Evolutionary conservation across 30 jellyfish, hydroid and myxozoan species (phyloP), one percentile per base, ranked within the genome.

Genomic region (Aurelia coerulea): DNA sequence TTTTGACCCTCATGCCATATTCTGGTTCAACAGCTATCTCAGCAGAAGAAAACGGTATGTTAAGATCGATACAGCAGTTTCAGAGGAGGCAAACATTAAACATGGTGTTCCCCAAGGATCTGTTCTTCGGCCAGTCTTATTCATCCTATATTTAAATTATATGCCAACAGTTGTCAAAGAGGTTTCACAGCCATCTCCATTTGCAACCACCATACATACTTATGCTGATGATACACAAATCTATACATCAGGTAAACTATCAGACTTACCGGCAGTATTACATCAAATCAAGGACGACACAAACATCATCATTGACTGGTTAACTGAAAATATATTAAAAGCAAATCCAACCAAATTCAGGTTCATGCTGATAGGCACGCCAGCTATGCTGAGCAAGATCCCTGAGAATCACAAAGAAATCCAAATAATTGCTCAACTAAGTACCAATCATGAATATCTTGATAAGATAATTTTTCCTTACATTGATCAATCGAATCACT

Each of bases 291-390:
- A 65, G 83, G 81, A 67, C 51, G 90, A 50, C 81, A 52, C 90
- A 79, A 79, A 54, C 81, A 79, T 79, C 81, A 79, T 79, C 81
- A 79, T 49, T 65, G 81, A 39, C 90, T 79, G 81, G 81, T 74
- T 79, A 17, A 32, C 73, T 81, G 67, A 78, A 74, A 78, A 78
- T 65, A 37, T 60, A 56, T 78, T 56, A 78, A 78, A 78, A n/a
- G 65, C 50, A 42, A 60, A 60, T 78, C 88, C 88, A 60, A 62
- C 77, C 29, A 53, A 68, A 31, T 68, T 68, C 59, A 10, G 52
- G 74, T 53, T 19, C n/a, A 46, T 52, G 86, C 50, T 75, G 74
- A 75, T 75, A 52, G 54, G 74, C 74, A 59, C 66, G 37, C 88
- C 77, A 0, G 78, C 49, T 59, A 37, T 59, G 62, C 78, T 77